These are phyloP conservation scores for Vicugna pacos DNA, from an alignment of 2,113 vertebrate genomes.

Conservation along the genomic window DNA sequence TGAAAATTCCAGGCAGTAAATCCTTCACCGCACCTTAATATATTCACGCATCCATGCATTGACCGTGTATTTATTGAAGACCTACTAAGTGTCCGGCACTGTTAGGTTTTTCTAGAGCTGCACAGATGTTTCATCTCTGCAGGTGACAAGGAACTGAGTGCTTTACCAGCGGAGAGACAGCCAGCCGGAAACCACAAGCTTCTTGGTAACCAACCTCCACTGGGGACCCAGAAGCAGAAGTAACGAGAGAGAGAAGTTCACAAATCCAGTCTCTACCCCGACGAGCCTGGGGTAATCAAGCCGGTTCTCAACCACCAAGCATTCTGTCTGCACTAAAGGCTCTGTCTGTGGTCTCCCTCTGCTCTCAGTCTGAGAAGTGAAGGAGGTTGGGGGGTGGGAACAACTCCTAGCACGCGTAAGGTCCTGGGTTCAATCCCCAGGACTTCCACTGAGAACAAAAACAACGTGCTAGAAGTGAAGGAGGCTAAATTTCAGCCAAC, in stretches of 20 bases:
- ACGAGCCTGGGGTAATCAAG: background rate
- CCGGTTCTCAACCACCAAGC: fast-evolving
- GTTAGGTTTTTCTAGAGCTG: background rate
- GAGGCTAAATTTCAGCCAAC: background rate
- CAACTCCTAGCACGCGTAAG: too few species aligned
- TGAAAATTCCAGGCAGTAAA: background rate
- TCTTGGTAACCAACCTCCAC: background rate
- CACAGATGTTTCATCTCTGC: background rate
- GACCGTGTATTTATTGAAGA: background rate
- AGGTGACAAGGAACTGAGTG: background rate
- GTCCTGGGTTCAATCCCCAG: too few species aligned
- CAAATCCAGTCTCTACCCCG: background rate
- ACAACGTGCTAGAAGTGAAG: background rate
- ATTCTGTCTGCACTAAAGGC: fast-evolving
- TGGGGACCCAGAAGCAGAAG: background rate
- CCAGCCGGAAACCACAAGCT: background rate
- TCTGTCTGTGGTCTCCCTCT: fast-evolving
- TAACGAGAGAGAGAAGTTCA: background rate
- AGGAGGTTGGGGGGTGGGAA: background rate
- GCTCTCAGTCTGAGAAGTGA: background rate
- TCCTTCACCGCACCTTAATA: background rate
- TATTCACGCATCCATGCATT: fast-evolving
- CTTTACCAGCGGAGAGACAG: background rate
- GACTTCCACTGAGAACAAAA: too few species aligned
- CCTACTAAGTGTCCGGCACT: background rate